Percentiles rank a stretch among this genome's conserved stretches.
phyloP scores from a whole-genome alignment of 2,797 vertebrate genomes.

The Psittacula derbiana region DNA sequence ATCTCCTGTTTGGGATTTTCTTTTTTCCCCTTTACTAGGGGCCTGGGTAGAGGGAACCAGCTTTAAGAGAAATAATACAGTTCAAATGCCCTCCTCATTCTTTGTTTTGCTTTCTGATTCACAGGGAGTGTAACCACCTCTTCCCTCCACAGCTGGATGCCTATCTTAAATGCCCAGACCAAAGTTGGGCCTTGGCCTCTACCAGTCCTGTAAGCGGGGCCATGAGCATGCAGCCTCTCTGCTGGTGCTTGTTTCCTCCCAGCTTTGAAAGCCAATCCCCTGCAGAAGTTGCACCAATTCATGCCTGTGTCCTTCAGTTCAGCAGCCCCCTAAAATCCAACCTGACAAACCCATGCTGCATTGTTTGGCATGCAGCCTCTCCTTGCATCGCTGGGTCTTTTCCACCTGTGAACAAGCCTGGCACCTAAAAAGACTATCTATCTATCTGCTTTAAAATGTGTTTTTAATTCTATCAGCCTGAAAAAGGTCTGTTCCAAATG shows the following conservation, averaged over 20 bases:
- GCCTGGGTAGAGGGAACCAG: neutral
- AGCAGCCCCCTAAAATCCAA: neutral
- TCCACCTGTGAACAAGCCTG: neutral
- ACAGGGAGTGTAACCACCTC: neutral
- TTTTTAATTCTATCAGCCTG: neutral
- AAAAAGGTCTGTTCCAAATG: neutral
- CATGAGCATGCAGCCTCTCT: neutral
- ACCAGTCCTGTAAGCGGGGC: neutral
- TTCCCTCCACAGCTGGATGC: accelerated
- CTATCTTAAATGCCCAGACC: neutral
- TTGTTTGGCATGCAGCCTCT: accelerated
- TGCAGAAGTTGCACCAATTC: neutral
- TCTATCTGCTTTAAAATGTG: neutral
- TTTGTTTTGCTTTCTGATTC: neutral
- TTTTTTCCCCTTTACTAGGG: neutral
- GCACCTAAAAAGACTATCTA: neutral
- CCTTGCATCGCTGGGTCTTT: neutral
- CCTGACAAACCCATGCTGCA: accelerated
- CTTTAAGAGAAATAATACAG: neutral
- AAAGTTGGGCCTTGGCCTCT: neutral
- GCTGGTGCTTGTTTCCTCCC: neutral
- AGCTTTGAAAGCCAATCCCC: neutral
- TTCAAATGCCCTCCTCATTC: neutral
- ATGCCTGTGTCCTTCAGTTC: neutral
- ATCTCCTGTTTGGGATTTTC: neutral